Base-by-base conservation (phyloP, 2,113 vertebrate species). In the Cardinalis cardinalis region DNA sequence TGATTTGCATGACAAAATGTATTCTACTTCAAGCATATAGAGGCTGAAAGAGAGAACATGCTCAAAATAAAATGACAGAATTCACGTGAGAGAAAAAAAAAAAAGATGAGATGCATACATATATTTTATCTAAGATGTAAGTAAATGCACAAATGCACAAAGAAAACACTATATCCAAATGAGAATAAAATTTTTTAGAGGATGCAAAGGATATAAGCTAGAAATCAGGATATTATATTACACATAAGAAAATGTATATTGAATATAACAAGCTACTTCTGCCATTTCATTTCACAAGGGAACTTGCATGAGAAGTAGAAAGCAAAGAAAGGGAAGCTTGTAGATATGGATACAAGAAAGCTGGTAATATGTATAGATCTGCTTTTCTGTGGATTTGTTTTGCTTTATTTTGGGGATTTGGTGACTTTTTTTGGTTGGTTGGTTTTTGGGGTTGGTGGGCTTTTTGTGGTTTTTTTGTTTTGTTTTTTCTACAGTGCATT, bases 261-360 rank as follows among this genome's bases (percentile, higher is more conserved):
- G 15, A 75, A 51, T 56, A 20, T 66, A 81, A 61, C 31, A 76
- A 84, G 5, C 20, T 60, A 17, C 17, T 40, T 86, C 55, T 71
- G 23, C 46, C 2, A 13, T 60, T 74, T 76, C 18, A 74, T 77
- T 91, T 83, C 90, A 34, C 48, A 82, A 61, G 23, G 61, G 56
- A 89, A 94, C 53, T 95, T 95, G 75, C 81, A 94, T 85, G 52
- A 74, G 48, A 87, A 55, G n/a, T 63, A 92, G 44, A 83, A 82
- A 92, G 41, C 64, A 95, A 94, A 92, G 85, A 94, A 90, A 95
- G 9, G 52, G 19, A 94, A 65, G 25, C 7, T 36, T 79, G 18
- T 38, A 80, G 40, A 29, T 26, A 58, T 26, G 82, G 56, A 56
- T 51, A 43, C 13, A 68, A 76, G 38, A 76, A 93, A 90, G 38